phyloP scores from a whole-genome alignment of 2,797 vertebrate genomes.

The Pangasius krempfi region DNA sequence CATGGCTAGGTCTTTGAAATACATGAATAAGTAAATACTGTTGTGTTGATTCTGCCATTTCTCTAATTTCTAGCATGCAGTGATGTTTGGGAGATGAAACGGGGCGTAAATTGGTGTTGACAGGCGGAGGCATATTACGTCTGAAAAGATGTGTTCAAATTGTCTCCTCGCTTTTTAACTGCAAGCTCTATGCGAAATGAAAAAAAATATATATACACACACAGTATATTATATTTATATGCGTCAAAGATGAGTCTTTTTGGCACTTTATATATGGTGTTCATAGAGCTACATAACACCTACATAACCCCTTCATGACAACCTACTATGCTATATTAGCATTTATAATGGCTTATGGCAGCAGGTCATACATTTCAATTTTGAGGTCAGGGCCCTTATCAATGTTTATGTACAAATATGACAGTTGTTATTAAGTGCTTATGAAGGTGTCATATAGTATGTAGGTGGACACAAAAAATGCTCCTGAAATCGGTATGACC shows the following conservation, averaged over 20 bases:
- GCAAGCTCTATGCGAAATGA: neutral
- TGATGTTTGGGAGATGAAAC: conserved; percentile 75
- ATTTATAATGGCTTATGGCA: neutral
- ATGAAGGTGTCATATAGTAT: neutral
- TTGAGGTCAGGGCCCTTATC: neutral
- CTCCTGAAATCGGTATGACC: neutral
- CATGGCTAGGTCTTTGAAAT: conserved; percentile 67
- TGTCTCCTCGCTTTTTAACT: conserved; percentile 10
- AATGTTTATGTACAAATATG: neutral
- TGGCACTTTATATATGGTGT: neutral
- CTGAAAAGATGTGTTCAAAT: conserved; percentile 52
- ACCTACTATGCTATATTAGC: neutral
- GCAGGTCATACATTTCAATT: neutral
- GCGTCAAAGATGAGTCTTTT: neutral
- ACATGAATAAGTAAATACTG: conserved; percentile 68
- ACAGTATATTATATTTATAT: neutral
- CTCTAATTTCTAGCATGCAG: conserved; percentile 68
- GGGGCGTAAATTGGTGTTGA: conserved; percentile 69
- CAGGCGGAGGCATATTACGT: conserved; percentile 67
- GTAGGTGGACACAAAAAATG: neutral
- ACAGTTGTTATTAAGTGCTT: neutral
- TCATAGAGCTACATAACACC: neutral
- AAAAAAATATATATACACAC: neutral
- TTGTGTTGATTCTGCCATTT: conserved; percentile 72
- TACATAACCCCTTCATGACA: neutral